Conservation (phyloP, 2,888 invertebrate genomes). For the Apamea monoglypha region DNA sequence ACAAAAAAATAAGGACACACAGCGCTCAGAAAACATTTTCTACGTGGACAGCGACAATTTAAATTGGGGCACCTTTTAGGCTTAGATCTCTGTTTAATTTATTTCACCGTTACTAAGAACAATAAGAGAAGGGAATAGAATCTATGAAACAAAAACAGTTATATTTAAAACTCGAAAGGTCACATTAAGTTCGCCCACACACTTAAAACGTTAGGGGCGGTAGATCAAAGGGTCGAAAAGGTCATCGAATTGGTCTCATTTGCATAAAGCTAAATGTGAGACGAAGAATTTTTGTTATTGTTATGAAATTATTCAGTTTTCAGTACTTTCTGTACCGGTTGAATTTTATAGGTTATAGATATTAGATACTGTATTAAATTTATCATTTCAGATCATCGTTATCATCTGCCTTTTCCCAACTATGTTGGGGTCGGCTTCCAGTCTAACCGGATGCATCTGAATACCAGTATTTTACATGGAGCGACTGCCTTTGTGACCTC, state of each 20-base stretch:
- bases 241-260: conserved; percentile 45
- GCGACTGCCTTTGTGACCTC: too few relatives aligned
- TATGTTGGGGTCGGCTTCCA: too few relatives aligned
- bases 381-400: too few relatives aligned
- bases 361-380: not conserved
- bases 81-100: conserved; percentile 15
- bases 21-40: not conserved
- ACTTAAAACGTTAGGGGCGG: not conserved
- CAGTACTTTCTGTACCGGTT: not conserved
- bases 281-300: conserved; percentile 11
- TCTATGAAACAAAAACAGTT: conserved; percentile 30
- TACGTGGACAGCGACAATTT: conserved; percentile 9
- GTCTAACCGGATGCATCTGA: too few relatives aligned
- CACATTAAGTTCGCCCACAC: conserved; percentile 39
- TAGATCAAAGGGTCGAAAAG: conserved; percentile 53
- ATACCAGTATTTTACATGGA: too few relatives aligned
- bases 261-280: conserved; percentile 43
- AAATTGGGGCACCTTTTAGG: conserved; percentile 8
- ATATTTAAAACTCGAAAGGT: conserved; percentile 52
- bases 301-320: conserved; percentile 5
- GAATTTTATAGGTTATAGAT: not conserved
- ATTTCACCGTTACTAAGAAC: conserved; percentile 4
- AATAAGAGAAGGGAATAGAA: conserved; percentile 4
- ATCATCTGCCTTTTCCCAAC: too few relatives aligned
- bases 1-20: conserved; percentile 29